Conservation (phyloP, 1,140 invertebrate genomes). For the Seison nebaliae region DNA sequence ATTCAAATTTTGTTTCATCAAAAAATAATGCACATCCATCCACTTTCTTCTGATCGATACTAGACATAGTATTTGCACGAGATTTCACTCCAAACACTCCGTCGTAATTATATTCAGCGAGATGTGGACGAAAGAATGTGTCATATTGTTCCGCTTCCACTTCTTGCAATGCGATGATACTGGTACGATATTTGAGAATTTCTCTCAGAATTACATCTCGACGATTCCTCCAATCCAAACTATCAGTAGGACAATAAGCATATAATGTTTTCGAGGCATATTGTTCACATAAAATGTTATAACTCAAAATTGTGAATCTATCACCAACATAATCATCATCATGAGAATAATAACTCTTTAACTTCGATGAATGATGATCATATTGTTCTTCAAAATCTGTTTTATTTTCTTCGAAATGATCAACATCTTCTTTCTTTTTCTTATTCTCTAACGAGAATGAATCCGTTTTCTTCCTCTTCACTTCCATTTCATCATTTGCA, state of each 20-base stretch:
- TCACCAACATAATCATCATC: constrained; percentile 32
- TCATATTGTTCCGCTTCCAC: constrained; percentile 97
- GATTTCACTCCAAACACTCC: constrained; percentile 98
- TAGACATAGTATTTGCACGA: constrained; percentile 85
- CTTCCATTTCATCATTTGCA: constrained; percentile 60
- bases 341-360: constrained; percentile 2
- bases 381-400: constrained; percentile 54
- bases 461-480: constrained; percentile 55
- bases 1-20: constrained; percentile 45
- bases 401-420: background rate
- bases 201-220: constrained; percentile 91
- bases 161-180: constrained; percentile 81
- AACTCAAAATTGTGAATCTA: constrained; percentile 95
- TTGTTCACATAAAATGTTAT: constrained; percentile 95
- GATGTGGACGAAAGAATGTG: constrained; percentile 72
- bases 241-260: constrained; percentile 85
- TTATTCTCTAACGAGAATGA: constrained; percentile 26
- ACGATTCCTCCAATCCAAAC: constrained; percentile 83
- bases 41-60: constrained; percentile 78
- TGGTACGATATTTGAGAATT: constrained; percentile 74
- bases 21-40: constrained; percentile 98
- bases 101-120: constrained; percentile 69
- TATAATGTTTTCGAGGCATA: constrained; percentile 75
- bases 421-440: constrained; percentile 21
- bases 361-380: constrained; percentile 3